Percentiles rank a stretch among this genome's conserved stretches.
Conservation (phyloP, 2,888 invertebrate species). For the Oscheius sp. region DNA sequence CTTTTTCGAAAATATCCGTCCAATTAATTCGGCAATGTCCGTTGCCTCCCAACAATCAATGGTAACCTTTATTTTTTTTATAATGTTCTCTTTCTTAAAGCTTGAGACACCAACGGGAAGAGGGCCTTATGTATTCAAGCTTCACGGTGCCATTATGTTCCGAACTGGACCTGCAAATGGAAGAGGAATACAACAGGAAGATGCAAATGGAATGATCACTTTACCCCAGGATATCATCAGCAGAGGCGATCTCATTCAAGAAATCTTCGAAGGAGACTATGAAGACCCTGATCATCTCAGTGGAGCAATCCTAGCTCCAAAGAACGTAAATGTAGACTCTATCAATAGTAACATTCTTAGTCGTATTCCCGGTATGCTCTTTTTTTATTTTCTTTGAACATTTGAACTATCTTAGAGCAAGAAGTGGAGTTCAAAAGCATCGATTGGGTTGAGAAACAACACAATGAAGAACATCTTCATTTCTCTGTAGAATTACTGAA, state of each 20-base stretch:
- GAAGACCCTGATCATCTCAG: neutral
- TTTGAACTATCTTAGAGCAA: neutral
- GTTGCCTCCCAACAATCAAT: conserved; percentile 37
- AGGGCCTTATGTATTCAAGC: conserved; percentile 35
- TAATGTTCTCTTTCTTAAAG: too few relatives aligned
- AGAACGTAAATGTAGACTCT: conserved; percentile 21
- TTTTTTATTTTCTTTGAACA: too few relatives aligned
- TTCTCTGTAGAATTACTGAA: conserved; percentile 28
- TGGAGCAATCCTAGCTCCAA: conserved; percentile 27
- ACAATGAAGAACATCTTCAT: neutral
- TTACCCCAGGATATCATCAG: too few relatives aligned
- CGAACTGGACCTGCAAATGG: conserved; percentile 24
- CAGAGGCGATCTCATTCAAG: conserved; percentile 1
- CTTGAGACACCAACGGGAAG: conserved; percentile 31
- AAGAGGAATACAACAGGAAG: neutral
- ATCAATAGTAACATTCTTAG: conserved; percentile 27
- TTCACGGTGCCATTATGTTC: conserved; percentile 38
- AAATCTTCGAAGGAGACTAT: conserved; percentile 18
- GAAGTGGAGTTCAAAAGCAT: neutral
- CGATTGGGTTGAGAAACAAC: neutral
- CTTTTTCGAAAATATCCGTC: conserved; percentile 12
- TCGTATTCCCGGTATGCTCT: conserved; percentile 9
- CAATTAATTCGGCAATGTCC: conserved; percentile 35
- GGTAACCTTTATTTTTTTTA: too few relatives aligned
- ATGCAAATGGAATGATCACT: too few relatives aligned